Percentiles rank a stretch among this genome's conserved stretches.
These are phyloP conservation scores for Hydrozoanthus tunicans DNA, from an alignment of 64 coral and sea anemone genomes.

Conservation along the genomic window DNA sequence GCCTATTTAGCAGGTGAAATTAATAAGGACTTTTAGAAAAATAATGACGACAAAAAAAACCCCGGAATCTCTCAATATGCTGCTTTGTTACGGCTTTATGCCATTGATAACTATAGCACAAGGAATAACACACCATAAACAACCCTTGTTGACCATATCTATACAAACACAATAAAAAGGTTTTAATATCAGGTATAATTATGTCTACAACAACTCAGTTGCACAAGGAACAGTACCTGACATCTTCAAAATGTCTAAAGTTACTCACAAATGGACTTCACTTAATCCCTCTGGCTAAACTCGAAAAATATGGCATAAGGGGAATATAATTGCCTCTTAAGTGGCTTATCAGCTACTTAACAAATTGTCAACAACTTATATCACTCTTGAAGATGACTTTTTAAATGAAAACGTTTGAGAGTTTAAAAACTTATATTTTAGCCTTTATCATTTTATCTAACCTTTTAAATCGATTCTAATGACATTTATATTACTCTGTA, in stretches of 20 bases:
- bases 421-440: too few species aligned
- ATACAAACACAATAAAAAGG: background rate
- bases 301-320: too few species aligned
- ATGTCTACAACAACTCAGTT: conserved; percentile 13
- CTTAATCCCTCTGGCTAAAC: too few species aligned
- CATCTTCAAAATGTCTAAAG: background rate
- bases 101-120: conserved; percentile 31
- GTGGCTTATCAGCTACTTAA: too few species aligned
- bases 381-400: too few species aligned
- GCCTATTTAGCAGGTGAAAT: conserved; percentile 44
- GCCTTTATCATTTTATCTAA: too few species aligned
- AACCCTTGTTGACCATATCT: background rate
- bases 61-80: too few species aligned
- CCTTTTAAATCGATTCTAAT: too few species aligned
- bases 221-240: conserved; percentile 6
- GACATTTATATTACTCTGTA: too few species aligned
- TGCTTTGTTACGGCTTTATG: conserved; percentile 4
- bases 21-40: conserved; percentile 26
- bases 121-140: conserved; percentile 37
- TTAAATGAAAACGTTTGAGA: too few species aligned
- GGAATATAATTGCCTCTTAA: too few species aligned
- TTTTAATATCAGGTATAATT: background rate
- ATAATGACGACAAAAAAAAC: background rate
- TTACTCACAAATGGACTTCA: background rate
- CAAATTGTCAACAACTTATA: too few species aligned